Conservation (phyloP, 2,113 vertebrate species). For the Galbula dea region DNA sequence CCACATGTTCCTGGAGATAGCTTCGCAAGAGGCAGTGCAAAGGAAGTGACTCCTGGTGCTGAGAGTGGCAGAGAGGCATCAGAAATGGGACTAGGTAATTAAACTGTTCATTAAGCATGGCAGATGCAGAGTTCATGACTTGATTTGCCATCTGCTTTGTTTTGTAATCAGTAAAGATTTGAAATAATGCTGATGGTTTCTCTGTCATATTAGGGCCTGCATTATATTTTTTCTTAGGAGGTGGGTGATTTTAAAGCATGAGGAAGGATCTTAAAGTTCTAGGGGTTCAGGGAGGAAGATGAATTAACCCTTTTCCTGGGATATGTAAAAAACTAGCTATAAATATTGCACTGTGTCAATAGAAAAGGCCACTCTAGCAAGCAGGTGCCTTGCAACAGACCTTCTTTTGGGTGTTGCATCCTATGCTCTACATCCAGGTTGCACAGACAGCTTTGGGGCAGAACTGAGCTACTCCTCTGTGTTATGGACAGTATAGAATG, state of each 20-base stretch:
- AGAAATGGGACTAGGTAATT: conserved; percentile 40
- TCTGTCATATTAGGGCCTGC: neutral
- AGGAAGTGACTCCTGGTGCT: neutral
- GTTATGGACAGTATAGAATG: accelerated
- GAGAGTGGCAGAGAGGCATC: neutral
- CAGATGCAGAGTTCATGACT: conserved; percentile 23
- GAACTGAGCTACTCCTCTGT: neutral
- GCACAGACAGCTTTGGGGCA: accelerated
- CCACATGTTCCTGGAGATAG: conserved; percentile 18
- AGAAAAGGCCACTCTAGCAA: neutral
- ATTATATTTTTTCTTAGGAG: neutral
- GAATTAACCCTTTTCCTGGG: neutral
- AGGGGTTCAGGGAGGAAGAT: neutral
- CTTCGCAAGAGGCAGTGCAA: neutral
- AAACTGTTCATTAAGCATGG: conserved; percentile 46
- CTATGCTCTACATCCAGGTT: neutral
- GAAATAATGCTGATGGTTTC: neutral
- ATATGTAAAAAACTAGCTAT: neutral
- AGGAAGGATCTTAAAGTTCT: neutral
- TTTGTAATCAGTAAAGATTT: conserved; percentile 9
- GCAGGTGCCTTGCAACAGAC: neutral
- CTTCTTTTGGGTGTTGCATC: neutral
- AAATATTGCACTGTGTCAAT: neutral
- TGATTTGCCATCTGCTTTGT: conserved; percentile 31
- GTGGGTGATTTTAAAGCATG: neutral